A percentile compares a stretch with the other conserved stretches of the same genome.
Evolutionary conservation across 2,113 vertebrate genomes (phyloP).

Genomic region (Eulemur rufifrons): DNA sequence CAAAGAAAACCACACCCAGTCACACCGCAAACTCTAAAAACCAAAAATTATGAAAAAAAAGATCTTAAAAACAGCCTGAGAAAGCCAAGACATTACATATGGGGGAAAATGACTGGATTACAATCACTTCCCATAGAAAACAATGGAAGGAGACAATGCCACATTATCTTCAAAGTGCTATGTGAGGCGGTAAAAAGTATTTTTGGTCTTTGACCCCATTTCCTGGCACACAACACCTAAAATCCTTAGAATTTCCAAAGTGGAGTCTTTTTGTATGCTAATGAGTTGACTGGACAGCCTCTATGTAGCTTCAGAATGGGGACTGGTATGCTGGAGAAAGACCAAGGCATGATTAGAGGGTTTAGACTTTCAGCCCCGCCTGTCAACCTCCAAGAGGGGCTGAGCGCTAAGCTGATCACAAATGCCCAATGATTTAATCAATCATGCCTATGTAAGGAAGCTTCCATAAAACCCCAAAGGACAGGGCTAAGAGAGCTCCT

Average conservation of each 20-base stretch:
- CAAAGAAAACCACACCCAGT: not conserved
- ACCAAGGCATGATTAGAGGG: not conserved
- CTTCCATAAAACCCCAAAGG: not conserved
- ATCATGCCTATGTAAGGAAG: not conserved
- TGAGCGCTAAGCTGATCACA: not conserved
- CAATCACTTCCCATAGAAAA: not conserved
- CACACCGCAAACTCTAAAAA: not conserved
- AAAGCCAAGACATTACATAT: not conserved
- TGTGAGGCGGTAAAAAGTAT: not conserved
- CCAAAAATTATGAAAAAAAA: not conserved
- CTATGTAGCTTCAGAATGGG: not conserved
- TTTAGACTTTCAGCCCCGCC: not conserved
- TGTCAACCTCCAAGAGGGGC: not conserved
- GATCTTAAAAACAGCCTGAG: not conserved
- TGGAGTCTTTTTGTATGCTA: not conserved
- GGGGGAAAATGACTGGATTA: not conserved
- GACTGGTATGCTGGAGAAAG: not conserved
- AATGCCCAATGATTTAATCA: not conserved
- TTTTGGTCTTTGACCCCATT: not conserved
- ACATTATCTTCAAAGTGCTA: not conserved
- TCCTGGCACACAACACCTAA: not conserved
- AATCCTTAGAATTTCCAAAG: not conserved
- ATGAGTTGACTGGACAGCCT: not conserved
- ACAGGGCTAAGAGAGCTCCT: not conserved
- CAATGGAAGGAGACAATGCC: not conserved